Evolutionary conservation across 2,797 vertebrate genomes (phyloP).

Genomic region (Chiroxiphia lanceolata): DNA sequence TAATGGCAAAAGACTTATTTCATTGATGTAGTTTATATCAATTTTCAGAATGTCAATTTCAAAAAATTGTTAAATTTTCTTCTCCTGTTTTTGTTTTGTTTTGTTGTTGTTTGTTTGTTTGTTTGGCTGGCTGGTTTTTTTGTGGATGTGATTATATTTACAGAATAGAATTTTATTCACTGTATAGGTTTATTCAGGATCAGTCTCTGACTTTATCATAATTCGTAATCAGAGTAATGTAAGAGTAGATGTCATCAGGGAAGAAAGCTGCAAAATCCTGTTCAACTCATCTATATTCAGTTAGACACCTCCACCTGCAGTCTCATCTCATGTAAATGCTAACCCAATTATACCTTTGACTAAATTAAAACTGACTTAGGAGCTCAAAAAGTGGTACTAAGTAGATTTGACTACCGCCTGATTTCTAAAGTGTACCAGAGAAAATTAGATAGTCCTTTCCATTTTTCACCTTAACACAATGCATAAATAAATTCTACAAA

Average conservation of each 20-base stretch:
- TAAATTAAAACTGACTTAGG: conserved; percentile 13
- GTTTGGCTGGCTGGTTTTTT: neutral
- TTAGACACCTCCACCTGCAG: neutral
- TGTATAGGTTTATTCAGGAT: neutral
- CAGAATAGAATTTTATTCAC: neutral
- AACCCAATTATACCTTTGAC: neutral
- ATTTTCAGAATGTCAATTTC: neutral
- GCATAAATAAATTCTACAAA: neutral
- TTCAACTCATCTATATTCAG: neutral
- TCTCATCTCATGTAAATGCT: neutral
- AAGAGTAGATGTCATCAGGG: neutral
- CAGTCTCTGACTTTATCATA: neutral
- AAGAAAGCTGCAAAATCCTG: neutral
- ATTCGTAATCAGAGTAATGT: neutral
- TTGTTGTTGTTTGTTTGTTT: neutral
- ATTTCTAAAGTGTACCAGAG: neutral
- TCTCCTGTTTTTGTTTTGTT: neutral
- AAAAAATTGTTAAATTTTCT: neutral
- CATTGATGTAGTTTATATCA: neutral
- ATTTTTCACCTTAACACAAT: neutral
- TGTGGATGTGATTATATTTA: neutral
- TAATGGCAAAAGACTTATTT: neutral
- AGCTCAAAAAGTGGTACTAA: neutral
- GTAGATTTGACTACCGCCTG: neutral
- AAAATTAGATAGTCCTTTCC: neutral